Percentiles rank a stretch among this genome's conserved stretches.
Conservation (phyloP, 1,140 invertebrate genomes). For the Drosophila setifemur region DNA sequence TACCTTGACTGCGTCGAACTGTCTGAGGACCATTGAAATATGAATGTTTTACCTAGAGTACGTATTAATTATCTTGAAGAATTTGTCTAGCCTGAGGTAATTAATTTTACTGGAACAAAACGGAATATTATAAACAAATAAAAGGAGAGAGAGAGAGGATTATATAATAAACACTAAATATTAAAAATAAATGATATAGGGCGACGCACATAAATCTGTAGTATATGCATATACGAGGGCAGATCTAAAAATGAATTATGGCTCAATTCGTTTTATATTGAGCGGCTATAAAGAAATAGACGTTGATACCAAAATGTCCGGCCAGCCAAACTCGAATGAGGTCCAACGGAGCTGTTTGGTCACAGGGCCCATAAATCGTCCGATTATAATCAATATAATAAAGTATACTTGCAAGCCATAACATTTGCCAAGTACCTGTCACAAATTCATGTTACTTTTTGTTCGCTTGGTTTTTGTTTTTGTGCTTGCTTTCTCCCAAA, state of each 20-base stretch:
- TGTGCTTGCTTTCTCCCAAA: constrained; percentile 2
- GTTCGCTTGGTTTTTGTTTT: background rate
- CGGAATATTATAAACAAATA: constrained; percentile 1
- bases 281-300: constrained; percentile 42
- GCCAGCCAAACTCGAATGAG: constrained; percentile 1
- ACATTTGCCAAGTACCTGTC: constrained; percentile 41
- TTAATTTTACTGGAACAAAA: constrained; percentile 6
- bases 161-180: background rate
- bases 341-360: constrained; percentile 16
- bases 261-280: constrained; percentile 43
- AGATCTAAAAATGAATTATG: constrained; percentile 44
- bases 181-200: constrained; percentile 10
- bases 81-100: constrained; percentile 22
- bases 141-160: background rate
- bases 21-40: constrained; percentile 6
- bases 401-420: constrained; percentile 24
- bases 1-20: background rate
- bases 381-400: constrained; percentile 54
- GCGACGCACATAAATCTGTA: background rate
- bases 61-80: constrained; percentile 28
- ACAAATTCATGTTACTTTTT: constrained; percentile 33
- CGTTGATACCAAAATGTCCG: constrained; percentile 38
- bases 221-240: background rate
- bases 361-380: constrained; percentile 44
- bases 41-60: constrained; percentile 24